These are phyloP conservation scores for Clarias gariepinus DNA, from an alignment of 2,113 vertebrate genomes.

Conservation along the genomic window DNA sequence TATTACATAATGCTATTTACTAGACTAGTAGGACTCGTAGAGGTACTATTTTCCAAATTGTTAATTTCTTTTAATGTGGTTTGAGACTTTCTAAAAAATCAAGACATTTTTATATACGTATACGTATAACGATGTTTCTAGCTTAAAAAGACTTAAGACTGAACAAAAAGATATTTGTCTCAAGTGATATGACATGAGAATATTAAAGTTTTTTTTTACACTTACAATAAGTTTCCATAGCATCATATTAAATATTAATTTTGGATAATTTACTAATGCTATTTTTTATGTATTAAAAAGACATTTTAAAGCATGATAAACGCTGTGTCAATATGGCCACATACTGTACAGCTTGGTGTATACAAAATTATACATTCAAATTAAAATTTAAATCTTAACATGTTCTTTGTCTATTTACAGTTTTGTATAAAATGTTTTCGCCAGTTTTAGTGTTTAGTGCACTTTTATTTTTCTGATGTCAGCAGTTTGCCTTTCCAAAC, in stretches of 20 bases:
- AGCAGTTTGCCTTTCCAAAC: background rate
- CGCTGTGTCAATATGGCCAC: background rate
- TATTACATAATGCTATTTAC: background rate
- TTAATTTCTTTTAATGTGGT: background rate
- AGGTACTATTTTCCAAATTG: too few species aligned
- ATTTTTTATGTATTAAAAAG: background rate
- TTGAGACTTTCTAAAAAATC: background rate
- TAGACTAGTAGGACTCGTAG: background rate
- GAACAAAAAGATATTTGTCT: background rate
- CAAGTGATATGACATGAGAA: background rate
- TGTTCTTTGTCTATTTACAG: too few species aligned
- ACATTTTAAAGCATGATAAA: background rate
- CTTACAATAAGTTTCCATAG: background rate
- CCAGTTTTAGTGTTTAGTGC: background rate
- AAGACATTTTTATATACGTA: background rate
- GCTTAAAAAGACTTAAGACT: background rate
- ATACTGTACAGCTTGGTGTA: background rate
- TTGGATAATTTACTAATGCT: background rate
- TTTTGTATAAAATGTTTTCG: background rate
- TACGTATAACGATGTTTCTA: background rate
- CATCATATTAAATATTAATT: background rate
- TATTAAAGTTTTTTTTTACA: background rate
- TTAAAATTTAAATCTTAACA: background rate
- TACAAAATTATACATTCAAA: background rate
- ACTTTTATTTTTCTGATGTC: slow-evolving; percentile 6